Percentiles rank a stretch among this genome's conserved stretches.
phyloP scores from a whole-genome alignment of 2,113 vertebrate species.

The Lepus americanus region DNA sequence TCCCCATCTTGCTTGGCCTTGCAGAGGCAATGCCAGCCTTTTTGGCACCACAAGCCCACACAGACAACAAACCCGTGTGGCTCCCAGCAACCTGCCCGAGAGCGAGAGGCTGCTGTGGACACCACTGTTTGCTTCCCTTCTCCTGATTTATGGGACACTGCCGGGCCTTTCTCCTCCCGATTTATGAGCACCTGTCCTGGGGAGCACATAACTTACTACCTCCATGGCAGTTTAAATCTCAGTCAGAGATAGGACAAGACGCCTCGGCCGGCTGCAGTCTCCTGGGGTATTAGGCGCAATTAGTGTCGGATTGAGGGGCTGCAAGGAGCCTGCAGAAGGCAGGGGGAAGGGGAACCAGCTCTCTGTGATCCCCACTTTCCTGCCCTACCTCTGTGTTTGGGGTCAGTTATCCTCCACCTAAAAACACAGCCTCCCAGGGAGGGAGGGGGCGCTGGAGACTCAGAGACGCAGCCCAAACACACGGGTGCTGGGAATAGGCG shows the following conservation, averaged over 20 bases:
- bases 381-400: neutral
- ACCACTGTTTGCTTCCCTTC: neutral
- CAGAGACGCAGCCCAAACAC: neutral
- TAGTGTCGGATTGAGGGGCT: neutral
- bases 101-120: neutral
- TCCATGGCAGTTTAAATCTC: conserved; percentile 62
- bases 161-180: neutral
- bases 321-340: neutral
- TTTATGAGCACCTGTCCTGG: conserved; percentile 55
- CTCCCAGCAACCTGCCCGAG: neutral
- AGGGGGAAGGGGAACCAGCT: neutral
- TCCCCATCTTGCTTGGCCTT: too few species aligned
- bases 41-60: neutral
- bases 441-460: neutral
- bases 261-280: conserved; percentile 40
- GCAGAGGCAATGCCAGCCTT: neutral
- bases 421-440: conserved; percentile 37
- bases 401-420: conserved; percentile 9
- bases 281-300: conserved; percentile 52
- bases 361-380: neutral
- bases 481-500: neutral
- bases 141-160: neutral
- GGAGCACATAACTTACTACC: conserved; percentile 32
- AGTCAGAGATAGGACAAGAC: conserved; percentile 45
- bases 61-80: neutral